Evolutionary conservation across 2,113 vertebrate genomes (phyloP).

Genomic region (Scytalopus superciliaris): DNA sequence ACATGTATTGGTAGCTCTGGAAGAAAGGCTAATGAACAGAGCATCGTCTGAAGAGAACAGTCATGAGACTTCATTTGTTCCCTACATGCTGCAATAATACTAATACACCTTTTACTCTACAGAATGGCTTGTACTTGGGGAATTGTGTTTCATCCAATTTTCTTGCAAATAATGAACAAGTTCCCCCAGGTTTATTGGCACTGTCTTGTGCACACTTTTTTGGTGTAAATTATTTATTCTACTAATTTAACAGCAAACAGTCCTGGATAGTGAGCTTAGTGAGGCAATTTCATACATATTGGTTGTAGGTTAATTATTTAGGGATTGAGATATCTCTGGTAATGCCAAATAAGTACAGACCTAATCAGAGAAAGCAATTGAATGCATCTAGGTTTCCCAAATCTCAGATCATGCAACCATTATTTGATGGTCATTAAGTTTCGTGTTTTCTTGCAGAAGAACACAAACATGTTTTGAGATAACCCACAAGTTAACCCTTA

Average conservation of each 20-base stretch:
- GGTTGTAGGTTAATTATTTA: constrained; percentile 79
- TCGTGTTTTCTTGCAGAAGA: constrained; percentile 1
- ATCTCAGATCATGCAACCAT: constrained; percentile 16
- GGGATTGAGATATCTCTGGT: constrained; percentile 71
- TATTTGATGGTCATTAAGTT: constrained; percentile 15
- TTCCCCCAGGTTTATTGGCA: constrained; percentile 69
- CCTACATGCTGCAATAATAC: background rate
- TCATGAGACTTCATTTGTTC: constrained; percentile 28
- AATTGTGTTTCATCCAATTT: constrained; percentile 72
- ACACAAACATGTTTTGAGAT: background rate
- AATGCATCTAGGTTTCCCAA: constrained; percentile 31
- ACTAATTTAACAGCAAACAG: constrained; percentile 77
- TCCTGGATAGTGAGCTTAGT: constrained; percentile 63
- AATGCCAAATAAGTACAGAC: constrained; percentile 67
- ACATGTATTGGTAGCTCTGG: background rate
- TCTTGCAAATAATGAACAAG: constrained; percentile 73
- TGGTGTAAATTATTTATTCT: constrained; percentile 78
- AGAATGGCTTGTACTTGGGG: constrained; percentile 47
- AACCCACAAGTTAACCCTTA: constrained; percentile 8
- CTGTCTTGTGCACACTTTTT: constrained; percentile 67
- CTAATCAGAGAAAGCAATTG: constrained; percentile 48
- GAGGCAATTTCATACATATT: constrained; percentile 70
- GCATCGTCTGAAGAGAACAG: background rate
- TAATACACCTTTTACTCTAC: constrained; percentile 40
- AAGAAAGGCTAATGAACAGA: background rate